These are phyloP conservation scores for Eidolon helvum DNA, from an alignment of 2,113 vertebrate species.

Conservation along the genomic window DNA sequence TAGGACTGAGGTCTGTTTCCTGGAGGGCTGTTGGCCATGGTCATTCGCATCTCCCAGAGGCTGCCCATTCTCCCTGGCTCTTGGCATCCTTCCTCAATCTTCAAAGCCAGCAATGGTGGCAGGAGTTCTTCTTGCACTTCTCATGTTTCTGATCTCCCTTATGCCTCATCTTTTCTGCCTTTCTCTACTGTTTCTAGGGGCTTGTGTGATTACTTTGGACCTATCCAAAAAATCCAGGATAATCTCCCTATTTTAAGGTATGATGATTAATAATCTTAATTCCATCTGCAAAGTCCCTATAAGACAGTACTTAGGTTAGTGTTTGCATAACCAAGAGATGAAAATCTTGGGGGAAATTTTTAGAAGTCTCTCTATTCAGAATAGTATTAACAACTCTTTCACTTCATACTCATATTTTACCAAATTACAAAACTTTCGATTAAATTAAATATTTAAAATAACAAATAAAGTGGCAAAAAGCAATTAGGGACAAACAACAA, in stretches of 20 bases:
- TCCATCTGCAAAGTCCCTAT: neutral
- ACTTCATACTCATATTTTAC: neutral
- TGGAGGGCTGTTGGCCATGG: too few relatives aligned
- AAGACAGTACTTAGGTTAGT: neutral
- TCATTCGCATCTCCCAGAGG: neutral
- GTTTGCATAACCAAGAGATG: neutral
- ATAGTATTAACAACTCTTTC: neutral
- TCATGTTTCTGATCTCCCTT: neutral
- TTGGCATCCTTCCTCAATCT: neutral
- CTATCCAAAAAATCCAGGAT: neutral
- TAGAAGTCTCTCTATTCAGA: neutral
- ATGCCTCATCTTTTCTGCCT: neutral
- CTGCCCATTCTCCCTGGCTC: neutral
- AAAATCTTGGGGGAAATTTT: neutral
- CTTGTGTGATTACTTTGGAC: neutral
- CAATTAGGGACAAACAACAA: neutral
- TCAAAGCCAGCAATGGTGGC: neutral
- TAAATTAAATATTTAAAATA: neutral
- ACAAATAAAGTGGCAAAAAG: neutral
- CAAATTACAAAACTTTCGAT: neutral
- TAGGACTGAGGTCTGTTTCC: neutral
- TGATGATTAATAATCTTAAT: neutral
- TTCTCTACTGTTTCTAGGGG: neutral
- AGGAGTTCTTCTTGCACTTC: neutral
- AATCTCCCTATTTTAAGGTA: neutral